These are phyloP conservation scores for Dryococelus australis DNA, from an alignment of 2,888 invertebrate genomes.

Conservation along the genomic window DNA sequence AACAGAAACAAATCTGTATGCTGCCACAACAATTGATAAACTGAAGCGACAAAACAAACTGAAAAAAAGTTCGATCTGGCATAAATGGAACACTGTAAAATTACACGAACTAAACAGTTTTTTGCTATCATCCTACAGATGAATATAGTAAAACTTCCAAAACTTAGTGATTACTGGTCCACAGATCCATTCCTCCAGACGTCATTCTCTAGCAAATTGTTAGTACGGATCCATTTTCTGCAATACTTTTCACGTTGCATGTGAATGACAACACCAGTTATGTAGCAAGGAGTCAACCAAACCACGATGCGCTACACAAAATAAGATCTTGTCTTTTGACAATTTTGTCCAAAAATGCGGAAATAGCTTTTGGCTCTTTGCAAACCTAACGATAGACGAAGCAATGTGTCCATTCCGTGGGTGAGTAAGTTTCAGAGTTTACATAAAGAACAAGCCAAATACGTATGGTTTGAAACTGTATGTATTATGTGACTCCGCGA, in stretches of 20 bases:
- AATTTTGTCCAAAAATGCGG: neutral
- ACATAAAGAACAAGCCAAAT: too few species aligned
- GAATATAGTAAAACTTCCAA: too few species aligned
- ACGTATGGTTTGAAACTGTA: too few species aligned
- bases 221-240: neutral
- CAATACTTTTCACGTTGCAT: slow-evolving; percentile 4
- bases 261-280: slow-evolving; percentile 12
- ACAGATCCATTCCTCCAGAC: slow-evolving; percentile 12
- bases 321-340: neutral
- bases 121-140: neutral
- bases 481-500: too few species aligned
- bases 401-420: neutral
- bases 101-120: neutral
- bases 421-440: too few species aligned
- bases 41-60: slow-evolving; percentile 6
- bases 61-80: neutral
- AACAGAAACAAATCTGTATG: neutral
- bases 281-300: neutral
- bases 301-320: neutral
- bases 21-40: neutral
- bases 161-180: too few species aligned
- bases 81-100: slow-evolving; percentile 12
- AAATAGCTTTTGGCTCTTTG: neutral
- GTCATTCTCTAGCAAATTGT: neutral
- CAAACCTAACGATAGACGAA: neutral